Base-by-base conservation (phyloP, 2,888 invertebrate genomes). In the Quadriops clusia region DNA sequence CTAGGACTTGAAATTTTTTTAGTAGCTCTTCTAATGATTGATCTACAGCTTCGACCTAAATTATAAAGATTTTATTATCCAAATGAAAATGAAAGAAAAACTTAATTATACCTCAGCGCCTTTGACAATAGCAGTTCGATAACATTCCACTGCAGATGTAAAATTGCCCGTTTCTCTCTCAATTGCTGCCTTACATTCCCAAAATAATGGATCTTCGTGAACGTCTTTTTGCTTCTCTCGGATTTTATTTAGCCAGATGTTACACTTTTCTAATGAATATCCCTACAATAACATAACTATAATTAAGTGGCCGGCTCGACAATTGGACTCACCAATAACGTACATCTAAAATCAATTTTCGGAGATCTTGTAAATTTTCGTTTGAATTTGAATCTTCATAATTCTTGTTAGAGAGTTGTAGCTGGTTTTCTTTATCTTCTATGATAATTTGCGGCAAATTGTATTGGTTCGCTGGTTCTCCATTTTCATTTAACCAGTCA, bases 161-260 rank as follows among this genome's bases (percentile, higher is more conserved):
- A 72, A 50, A 45, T 74, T 67, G 0, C 72, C 72, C 1, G 66
- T 45, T 0, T 56, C 40, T 47, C 71, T 68, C 45, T 72, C 72
- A 0, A 73, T 48, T 0, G 68, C 67, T 0, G 72, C 72, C 2
- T 70, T 51, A 34, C 72, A 72, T 47, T 73, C 72, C 73, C 74
- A 74, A 47, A 72, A 73, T 2, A 63, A 58, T 0, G 70, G 65
- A 1, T 54, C 52, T 3, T 63, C 51, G 0, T 60, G 58, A 0
- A 68, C 59, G 0, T 47, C 28, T 0, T 59, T 57, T 39, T 61
- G 68, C 1, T 64, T 57, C 2, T 60, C 55, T 1, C 64, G 54
- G n/a, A 73, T 61, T 0, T 65, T 58, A 0, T 64, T 60, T 2
- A 73, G 50, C 70, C 71, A 73, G 5, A 62, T 60, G 3, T 68